A percentile compares a stretch with the other conserved stretches of the same genome.
phyloP scores from a whole-genome alignment of 1,140 invertebrate species.

The Saccostrea glomerata region DNA sequence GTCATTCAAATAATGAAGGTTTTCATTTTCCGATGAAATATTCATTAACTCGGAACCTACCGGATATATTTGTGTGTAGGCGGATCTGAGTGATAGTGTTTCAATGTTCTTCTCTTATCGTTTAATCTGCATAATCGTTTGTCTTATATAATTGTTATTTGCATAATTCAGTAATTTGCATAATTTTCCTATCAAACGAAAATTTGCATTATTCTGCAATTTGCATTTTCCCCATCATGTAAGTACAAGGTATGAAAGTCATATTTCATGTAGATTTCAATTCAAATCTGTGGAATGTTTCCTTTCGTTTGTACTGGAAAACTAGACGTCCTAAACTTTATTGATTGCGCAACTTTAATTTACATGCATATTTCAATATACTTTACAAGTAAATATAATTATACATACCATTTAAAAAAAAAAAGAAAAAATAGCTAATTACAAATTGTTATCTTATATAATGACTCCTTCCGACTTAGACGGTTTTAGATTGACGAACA shows the following conservation, averaged over 20 bases:
- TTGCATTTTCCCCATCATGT: background rate
- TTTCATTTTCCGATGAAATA: background rate
- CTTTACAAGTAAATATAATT: too few species aligned
- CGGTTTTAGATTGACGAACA: too few species aligned
- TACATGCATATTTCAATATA: background rate
- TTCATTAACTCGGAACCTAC: background rate
- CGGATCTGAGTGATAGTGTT: background rate
- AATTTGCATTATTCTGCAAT: background rate
- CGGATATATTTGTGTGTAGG: too few species aligned
- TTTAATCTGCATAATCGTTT: too few species aligned
- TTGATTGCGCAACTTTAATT: background rate
- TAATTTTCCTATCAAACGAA: too few species aligned
- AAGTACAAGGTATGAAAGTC: background rate
- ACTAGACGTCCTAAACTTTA: background rate
- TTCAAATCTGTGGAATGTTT: background rate
- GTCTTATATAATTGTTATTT: too few species aligned
- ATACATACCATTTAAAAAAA: too few species aligned
- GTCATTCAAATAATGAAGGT: background rate
- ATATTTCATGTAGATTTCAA: background rate
- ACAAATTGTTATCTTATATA: too few species aligned
- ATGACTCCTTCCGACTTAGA: too few species aligned
- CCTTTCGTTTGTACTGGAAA: background rate
- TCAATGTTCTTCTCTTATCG: background rate
- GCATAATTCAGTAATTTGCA: too few species aligned
- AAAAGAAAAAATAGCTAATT: too few species aligned